Conservation (phyloP, 2,113 vertebrate species). For the Tetrao urogallus region DNA sequence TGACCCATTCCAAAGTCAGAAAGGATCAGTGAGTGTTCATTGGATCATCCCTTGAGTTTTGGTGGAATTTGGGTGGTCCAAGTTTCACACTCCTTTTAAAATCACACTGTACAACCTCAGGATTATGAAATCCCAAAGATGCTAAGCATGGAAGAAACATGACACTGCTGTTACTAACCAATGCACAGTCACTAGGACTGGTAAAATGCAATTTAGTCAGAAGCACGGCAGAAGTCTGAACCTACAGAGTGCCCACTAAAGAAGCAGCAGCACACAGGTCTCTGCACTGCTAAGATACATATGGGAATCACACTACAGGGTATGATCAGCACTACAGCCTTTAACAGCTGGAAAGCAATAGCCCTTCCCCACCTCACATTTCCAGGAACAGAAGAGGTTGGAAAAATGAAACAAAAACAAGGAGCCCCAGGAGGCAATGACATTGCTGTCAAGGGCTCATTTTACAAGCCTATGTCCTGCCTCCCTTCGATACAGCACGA, state of each 20-base stretch:
- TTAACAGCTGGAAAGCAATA: background rate
- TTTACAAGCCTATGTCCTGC: background rate
- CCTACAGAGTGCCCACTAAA: background rate
- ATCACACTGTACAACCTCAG: background rate
- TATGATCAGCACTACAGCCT: background rate
- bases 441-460: background rate
- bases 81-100: background rate
- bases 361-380: background rate
- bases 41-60: background rate
- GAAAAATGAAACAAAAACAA: background rate
- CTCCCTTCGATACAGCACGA: background rate
- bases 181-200: background rate
- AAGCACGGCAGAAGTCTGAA: background rate
- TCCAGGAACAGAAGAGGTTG: background rate
- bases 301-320: fast-evolving
- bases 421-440: background rate
- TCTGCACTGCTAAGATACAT: background rate
- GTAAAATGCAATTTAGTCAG: background rate
- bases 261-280: background rate
- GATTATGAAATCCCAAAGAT: background rate
- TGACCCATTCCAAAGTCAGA: background rate
- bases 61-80: background rate
- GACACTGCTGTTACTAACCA: background rate
- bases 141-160: background rate
- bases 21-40: background rate